Base-by-base conservation (phyloP, 2,888 invertebrate species). In the Macropis europaea region DNA sequence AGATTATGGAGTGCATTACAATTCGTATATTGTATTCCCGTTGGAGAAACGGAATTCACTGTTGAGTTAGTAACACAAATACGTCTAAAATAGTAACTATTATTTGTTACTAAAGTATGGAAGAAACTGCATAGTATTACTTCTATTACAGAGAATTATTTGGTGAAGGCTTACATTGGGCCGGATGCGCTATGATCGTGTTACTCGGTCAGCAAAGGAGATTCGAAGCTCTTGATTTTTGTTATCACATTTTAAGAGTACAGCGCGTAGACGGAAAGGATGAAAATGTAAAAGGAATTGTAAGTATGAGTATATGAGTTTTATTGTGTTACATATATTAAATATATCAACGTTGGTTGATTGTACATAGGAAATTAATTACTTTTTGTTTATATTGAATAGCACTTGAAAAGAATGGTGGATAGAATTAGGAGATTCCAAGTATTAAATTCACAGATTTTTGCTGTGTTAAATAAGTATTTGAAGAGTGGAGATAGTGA, bases 101-200 rank as follows among this genome's bases (percentile, higher is more conserved):
- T 22, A 32, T 15, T 34, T 34, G 6, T 22, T 42, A 34, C 6
- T 22, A 11, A 7, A 26, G 1, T 26, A 30, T 0, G 13, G 0
- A 19, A 24, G 22, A 0, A 50, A 11, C 13, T 22, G 1, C 4
- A 24, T 24, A 24, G 32, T 15, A 50, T 28, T 34, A 15, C 53
- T 30, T 28, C 3, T 43, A 13, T 88, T 87, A 1, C 85, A 96
- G 97, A 89, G 98, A 99, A 91, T 91, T 99, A 76, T 99, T 98
- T 91, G 99, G 99, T 6, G 99, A 99, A 91, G 99, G 99, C 0
- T 92, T 99, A 0, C 97, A 99, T 90, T 99, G 99, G 99, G 99
- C 99, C 3, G 99, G 99, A 0, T 98, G 99, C 90, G 95, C 98
- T 9, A 97, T 99, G 93, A 97, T 99, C 73, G 95, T 97, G 2